Conservation (phyloP, 2,888 invertebrate genomes). For the Rhopalosiphum nymphaeae region DNA sequence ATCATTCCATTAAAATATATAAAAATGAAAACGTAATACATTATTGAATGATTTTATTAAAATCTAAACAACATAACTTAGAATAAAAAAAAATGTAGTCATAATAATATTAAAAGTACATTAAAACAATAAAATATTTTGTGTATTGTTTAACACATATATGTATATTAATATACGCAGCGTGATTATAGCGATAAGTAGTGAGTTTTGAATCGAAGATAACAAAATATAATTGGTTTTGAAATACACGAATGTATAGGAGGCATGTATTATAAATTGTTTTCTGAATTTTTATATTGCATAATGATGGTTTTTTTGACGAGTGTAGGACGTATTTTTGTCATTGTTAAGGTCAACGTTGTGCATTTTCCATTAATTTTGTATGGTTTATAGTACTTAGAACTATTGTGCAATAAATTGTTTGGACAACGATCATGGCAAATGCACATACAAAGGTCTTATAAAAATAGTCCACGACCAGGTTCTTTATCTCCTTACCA, state of each 20-base stretch:
- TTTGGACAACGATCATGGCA: background rate
- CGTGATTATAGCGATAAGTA: background rate
- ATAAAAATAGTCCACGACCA: background rate
- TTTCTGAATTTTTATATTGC: background rate
- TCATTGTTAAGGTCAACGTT: background rate
- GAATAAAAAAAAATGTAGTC: background rate
- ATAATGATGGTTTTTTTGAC: background rate
- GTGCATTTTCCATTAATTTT: background rate
- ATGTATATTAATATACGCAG: background rate
- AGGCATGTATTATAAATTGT: background rate
- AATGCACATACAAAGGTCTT: background rate
- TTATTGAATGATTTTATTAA: background rate
- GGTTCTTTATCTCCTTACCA: background rate
- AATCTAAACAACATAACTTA: background rate
- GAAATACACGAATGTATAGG: background rate
- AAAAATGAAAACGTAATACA: background rate
- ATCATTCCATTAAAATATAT: background rate
- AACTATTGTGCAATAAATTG: background rate
- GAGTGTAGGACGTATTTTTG: background rate
- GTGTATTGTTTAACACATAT: background rate
- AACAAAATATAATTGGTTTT: constrained; percentile 6
- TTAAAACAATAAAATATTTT: constrained; percentile 14
- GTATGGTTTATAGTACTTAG: background rate
- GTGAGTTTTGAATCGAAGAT: background rate
- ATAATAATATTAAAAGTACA: background rate